These are phyloP conservation scores for Chroicocephalus ridibundus DNA, from an alignment of 2,113 vertebrate species.

Conservation along the genomic window DNA sequence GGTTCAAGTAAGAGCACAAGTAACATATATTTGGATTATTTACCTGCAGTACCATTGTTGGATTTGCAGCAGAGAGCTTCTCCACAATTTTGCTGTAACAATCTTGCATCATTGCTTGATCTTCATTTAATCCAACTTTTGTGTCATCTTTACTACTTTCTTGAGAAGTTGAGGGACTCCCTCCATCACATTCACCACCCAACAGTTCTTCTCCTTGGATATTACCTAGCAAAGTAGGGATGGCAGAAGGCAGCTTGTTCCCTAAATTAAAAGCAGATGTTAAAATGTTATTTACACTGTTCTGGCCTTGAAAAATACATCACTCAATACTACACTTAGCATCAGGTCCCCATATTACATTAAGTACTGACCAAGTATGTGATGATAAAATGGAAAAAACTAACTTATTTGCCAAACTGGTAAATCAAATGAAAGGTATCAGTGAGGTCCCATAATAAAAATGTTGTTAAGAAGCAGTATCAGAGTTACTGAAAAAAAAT, in stretches of 20 bases:
- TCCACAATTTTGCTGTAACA: slow-evolving; percentile 99
- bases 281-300: not conserved
- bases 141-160: slow-evolving; percentile 85
- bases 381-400: not conserved
- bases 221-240: slow-evolving; percentile 91
- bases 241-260: slow-evolving; percentile 88
- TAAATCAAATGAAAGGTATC: not conserved
- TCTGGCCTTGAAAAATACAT: not conserved
- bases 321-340: not conserved
- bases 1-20: not conserved
- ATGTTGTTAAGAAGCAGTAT: not conserved
- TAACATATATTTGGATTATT: not conserved
- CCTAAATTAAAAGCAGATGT: slow-evolving; percentile 70
- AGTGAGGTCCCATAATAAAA: not conserved
- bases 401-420: not conserved
- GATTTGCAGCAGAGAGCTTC: slow-evolving; percentile 91
- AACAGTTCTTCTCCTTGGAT: slow-evolving; percentile 90
- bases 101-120: slow-evolving; percentile 99
- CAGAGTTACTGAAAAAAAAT: not conserved
- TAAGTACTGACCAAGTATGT: not conserved
- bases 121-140: slow-evolving; percentile 87
- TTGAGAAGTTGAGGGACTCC: slow-evolving; percentile 82
- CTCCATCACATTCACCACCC: slow-evolving; percentile 82
- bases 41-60: slow-evolving; percentile 98
- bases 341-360: not conserved